Evolutionary conservation across 2,888 invertebrate genomes (phyloP), one percentile per base, ranked within the genome.

Genomic region (Rhagonycha lutea): DNA sequence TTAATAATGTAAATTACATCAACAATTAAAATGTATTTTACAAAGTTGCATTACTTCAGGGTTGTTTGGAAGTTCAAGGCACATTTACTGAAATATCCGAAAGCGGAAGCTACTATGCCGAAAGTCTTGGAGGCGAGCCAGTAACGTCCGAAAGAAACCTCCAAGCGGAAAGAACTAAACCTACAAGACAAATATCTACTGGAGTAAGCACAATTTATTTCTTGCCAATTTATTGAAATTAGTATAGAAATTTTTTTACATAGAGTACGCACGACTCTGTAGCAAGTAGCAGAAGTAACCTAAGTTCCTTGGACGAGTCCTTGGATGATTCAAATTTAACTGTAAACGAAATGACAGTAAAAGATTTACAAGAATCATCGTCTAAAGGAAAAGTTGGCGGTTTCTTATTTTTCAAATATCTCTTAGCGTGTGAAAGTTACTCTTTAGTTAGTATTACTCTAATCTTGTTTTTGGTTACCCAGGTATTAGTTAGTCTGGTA

Each of bases 91-190:
- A 89, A 61, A 79, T 91, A 69, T 85, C 88, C 11, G 85, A 86
- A 14, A 88, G 87, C 75, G 89, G 89, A 14, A 87, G 88, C 85
- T 84, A 90, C 73, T 90, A 91, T 80, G 89, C 89, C 0, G 87
- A 89, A 85, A 80, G 91, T 78, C 80, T 91, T 79, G 85, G 82
- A 5, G 81, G 85, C 62, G 87, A 88, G 80, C 83, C 85, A 3
- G 86, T 89, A 85, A 73, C 79, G 82, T 82, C 87, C 78, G 84
- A 88, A 80, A 89, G 88, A 60, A 82, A 81, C 71, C 81, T 80
- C 70, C 82, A 82, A 71, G 61, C 75, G 96, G 96, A 3, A 95
- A 95, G 18, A 95, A 96, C 86, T 91, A 94, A 85, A 95, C 96
- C 11, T 14, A 79, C 79, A 11, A 80, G 87, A 32, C 86, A 86